Percentiles rank a stretch among this genome's conserved stretches.
Conservation (phyloP, 2,113 vertebrate species). For the Oryzias melastigma region DNA sequence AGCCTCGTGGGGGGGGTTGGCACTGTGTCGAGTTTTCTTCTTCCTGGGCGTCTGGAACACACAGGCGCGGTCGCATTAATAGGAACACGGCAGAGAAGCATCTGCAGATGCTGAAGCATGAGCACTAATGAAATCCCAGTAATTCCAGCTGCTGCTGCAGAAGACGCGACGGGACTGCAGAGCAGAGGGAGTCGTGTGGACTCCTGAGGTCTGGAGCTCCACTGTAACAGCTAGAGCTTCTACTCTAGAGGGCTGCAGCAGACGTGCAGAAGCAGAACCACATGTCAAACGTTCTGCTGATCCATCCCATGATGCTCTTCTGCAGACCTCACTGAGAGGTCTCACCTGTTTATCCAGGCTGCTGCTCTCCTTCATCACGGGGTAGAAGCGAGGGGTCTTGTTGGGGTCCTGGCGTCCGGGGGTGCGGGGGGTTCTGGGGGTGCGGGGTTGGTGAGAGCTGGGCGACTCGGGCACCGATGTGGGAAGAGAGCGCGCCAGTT, state of each 20-base stretch:
- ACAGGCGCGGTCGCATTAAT: neutral
- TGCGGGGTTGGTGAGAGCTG: slow-evolving; percentile 57
- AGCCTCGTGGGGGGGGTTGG: slow-evolving; percentile 88
- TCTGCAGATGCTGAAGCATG: neutral
- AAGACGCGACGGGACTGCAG: too few relatives aligned
- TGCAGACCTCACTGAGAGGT: rapidly evolving
- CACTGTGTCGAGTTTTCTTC: slow-evolving; percentile 92
- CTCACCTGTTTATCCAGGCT: slow-evolving; percentile 82
- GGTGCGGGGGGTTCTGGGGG: slow-evolving; percentile 81
- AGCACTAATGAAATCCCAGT: neutral
- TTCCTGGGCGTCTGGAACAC: slow-evolving; percentile 85
- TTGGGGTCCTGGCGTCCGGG: slow-evolving; percentile 86
- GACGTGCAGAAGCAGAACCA: too few relatives aligned
- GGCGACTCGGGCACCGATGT: slow-evolving; percentile 82
- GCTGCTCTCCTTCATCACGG: slow-evolving; percentile 89
- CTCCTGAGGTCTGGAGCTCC: too few relatives aligned
- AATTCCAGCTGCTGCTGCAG: neutral
- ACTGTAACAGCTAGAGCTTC: too few relatives aligned
- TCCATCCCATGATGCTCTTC: neutral
- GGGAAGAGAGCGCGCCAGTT: slow-evolving; percentile 77
- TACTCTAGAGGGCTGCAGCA: too few relatives aligned
- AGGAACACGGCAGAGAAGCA: neutral
- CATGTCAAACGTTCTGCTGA: too few relatives aligned
- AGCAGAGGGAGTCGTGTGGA: too few relatives aligned
- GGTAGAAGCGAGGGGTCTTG: slow-evolving; percentile 91